These are phyloP conservation scores for Acromyrmex charruanus DNA, from an alignment of 1,140 invertebrate species.

Conservation along the genomic window DNA sequence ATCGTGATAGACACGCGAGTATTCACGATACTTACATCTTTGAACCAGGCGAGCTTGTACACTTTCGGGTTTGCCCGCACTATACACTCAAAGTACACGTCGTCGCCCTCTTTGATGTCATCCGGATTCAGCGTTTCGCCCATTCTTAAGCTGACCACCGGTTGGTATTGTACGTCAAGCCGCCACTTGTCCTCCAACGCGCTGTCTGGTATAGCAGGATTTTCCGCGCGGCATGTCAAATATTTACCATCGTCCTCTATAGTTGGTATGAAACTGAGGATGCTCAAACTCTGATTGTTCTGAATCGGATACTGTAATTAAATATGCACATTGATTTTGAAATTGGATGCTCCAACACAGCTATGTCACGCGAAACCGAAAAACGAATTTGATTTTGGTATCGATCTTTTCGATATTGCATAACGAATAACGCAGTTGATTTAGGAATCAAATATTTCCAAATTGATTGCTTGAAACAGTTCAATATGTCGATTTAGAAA, in stretches of 20 bases:
- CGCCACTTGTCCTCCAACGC: slow-evolving; percentile 94
- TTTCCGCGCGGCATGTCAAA: slow-evolving; percentile 95
- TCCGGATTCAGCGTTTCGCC: slow-evolving; percentile 92
- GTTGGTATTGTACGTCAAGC: slow-evolving; percentile 92
- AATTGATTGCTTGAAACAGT: too few relatives aligned
- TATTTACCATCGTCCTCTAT: slow-evolving; percentile 95
- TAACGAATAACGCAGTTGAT: not conserved
- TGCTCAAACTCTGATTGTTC: slow-evolving; percentile 93
- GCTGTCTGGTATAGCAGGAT: slow-evolving; percentile 93
- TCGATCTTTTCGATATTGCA: not conserved
- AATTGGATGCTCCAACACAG: not conserved
- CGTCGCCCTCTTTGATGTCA: slow-evolving; percentile 94
- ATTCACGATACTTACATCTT: slow-evolving; percentile 90
- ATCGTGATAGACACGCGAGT: slow-evolving; percentile 49
- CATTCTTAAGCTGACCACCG: slow-evolving; percentile 92
- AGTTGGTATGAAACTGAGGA: slow-evolving; percentile 92
- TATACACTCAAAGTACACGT: slow-evolving; percentile 93
- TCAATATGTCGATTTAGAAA: too few relatives aligned
- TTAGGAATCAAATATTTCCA: too few relatives aligned
- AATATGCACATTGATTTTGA: slow-evolving; percentile 26
- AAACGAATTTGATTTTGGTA: not conserved
- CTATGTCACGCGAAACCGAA: not conserved
- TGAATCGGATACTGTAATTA: slow-evolving; percentile 91
- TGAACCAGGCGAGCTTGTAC: slow-evolving; percentile 94
- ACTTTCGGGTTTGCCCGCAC: slow-evolving; percentile 93